Evolutionary conservation across 2,113 vertebrate genomes (phyloP), one percentile per base, ranked within the genome.

Genomic region (Daphoenositta chrysoptera): DNA sequence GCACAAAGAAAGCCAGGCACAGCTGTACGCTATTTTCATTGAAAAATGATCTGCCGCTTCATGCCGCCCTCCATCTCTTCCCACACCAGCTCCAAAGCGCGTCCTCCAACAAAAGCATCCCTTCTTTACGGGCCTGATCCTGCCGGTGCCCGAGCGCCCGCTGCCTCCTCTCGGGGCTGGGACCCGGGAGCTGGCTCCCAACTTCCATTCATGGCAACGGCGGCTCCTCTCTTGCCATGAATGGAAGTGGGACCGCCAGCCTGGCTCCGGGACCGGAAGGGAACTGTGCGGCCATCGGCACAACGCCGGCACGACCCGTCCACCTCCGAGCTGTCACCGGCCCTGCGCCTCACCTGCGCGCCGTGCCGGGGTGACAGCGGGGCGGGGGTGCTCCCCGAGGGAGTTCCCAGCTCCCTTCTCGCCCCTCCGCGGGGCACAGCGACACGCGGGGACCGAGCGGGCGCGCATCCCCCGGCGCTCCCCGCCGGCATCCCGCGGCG

Each of bases 1-100:
- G 93, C 95, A 96, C 96, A 96, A 96, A 96, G 95, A 80, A 42
- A 60, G 69, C 91, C 86, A 66, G 91, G 94, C 96, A 84, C 95
- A 96, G 96, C 95, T 93, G 95, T 83, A 86, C 60, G 89, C 93
- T 93, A 83, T 95, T 96, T 92, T 83, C 96, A 93, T 40, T 86
- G 96, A 90, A 94, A 96, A 95, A 90, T 63, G 83, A 92, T 92
- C 95, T 70, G 64, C 90, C 4, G 79, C 72, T 95, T 83, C 91
- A 65, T 27, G 76, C 91, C 94, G 86, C 83, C 77, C 65, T 95
- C 94, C 93, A 13, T 69, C 95, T 31, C 92, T 89, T 81, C 86
- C 93, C 72, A 24, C 91, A 47, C 6, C 27, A 24, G 72, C 65
- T 68, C 73, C 95, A 48, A 56, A 94, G 83, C 68, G 47, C 91